Evolutionary conservation across 2,797 vertebrate species (phyloP), one percentile per base, ranked within the genome.

Genomic region (Diglossa cyanea): DNA sequence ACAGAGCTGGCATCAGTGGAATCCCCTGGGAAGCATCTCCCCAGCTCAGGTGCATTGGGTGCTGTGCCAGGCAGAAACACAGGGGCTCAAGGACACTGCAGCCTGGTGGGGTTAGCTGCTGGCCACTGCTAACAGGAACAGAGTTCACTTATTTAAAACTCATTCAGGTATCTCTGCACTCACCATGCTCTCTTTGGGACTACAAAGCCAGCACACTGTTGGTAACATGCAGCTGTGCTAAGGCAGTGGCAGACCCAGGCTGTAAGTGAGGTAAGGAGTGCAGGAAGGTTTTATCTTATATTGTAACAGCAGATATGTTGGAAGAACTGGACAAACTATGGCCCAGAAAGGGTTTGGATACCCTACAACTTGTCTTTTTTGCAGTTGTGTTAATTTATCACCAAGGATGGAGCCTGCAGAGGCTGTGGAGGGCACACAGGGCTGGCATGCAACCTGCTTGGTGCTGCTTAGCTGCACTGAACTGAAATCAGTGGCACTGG

Each of bases 361-460:
- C 3, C 35, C 58, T 70, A 28, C 2, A 6, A 28, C 21, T 75
- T 40, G 47, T 58, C 8, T 60, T 39, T 79, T 85, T 47, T 45
- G 30, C 13, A 53, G 33, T 5, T 80, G 8, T 35, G 20, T 57
- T 89, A 35, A 25, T 82, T 68, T 68, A 31, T 54, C 1, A 45
- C 10, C 33, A 39, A 31, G 37, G 50, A 75, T 28, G 37, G 30
- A 89, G 47, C 7, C 33, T 53, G 21, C 12, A 50, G 84, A 80
- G 71, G 37, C 39, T 62, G 30, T 66, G 61, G 30, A 63, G 65
- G 40, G 26, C 50, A 77, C 18, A 17, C 6, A 82, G 44, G 39
- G 42, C 42, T 66, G 60, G 25, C 51, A 7, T 39, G 14, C 0
- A 0, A 23, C 20, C 45, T 86, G 26, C 33, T 83, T 0, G 0